Conservation (phyloP, 2,797 vertebrate genomes). For the Falco concolor region DNA sequence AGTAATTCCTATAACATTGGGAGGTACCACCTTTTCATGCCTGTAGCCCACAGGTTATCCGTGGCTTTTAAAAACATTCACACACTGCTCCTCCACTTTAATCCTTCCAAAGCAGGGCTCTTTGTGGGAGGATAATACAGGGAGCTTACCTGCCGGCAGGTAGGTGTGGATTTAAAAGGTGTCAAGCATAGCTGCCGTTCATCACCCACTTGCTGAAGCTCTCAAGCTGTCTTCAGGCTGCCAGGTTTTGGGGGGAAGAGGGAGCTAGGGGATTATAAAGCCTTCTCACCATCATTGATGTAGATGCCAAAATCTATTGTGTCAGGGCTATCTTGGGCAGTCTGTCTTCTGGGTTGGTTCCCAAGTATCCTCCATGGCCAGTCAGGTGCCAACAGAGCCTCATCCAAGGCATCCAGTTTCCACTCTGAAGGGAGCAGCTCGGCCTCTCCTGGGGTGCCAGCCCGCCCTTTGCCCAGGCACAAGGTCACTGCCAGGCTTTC, state of each 20-base stretch:
- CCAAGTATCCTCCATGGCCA: neutral
- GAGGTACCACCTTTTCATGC: neutral
- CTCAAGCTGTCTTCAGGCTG: neutral
- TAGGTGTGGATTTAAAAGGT: neutral
- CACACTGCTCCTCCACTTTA: neutral
- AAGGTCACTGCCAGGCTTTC: neutral
- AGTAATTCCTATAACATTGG: neutral
- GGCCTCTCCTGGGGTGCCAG: neutral
- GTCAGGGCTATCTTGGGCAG: neutral
- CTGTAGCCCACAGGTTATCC: neutral
- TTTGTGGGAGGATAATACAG: neutral
- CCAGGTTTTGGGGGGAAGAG: neutral
- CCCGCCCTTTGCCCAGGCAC: neutral
- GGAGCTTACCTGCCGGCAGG: neutral
- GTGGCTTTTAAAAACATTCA: neutral
- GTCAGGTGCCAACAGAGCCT: neutral
- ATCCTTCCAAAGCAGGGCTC: neutral
- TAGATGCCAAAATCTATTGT: neutral
- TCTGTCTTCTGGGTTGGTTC: neutral
- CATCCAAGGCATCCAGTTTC: neutral
- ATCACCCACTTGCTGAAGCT: neutral
- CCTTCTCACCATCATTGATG: neutral
- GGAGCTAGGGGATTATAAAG: neutral
- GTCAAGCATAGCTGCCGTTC: rapidly evolving
- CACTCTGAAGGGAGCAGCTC: neutral